Conservation (phyloP, 2,113 vertebrate species). For the Eira barbara region DNA sequence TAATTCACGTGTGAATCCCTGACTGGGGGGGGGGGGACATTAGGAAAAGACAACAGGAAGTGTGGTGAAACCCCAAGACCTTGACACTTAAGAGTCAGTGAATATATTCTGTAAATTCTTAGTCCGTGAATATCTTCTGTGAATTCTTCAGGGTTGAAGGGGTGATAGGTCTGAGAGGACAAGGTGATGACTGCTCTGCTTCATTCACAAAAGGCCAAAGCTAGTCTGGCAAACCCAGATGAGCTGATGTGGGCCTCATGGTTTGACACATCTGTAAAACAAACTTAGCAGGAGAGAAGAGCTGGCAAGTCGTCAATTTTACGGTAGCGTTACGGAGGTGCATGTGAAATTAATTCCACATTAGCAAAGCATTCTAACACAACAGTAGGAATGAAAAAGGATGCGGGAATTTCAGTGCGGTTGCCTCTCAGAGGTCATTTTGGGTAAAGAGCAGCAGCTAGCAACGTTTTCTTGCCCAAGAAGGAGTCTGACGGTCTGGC, state of each 20-base stretch:
- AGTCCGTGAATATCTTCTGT: background rate
- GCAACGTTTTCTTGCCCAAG: background rate
- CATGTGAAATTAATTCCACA: background rate
- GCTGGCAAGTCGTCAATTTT: background rate
- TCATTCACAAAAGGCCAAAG: background rate
- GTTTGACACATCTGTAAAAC: background rate
- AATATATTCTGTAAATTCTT: background rate
- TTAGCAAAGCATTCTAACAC: conserved; percentile 56
- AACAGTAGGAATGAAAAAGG: background rate
- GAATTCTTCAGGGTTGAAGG: background rate
- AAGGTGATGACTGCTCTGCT: background rate
- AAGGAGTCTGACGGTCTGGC: background rate
- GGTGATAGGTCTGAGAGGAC: background rate
- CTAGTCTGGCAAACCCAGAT: background rate
- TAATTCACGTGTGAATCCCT: background rate
- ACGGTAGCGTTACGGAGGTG: background rate
- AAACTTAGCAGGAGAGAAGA: background rate
- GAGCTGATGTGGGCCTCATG: background rate
- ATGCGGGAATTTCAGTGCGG: background rate
- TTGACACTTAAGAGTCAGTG: background rate
- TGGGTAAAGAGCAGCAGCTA: background rate
- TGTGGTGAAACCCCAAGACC: background rate
- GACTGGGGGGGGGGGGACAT: background rate
- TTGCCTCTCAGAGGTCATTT: background rate
- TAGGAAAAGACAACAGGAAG: background rate